Percentiles rank a stretch among this genome's conserved stretches.
Evolutionary conservation across 2,888 invertebrate species (phyloP).

Genomic region (Sinodicranocentrus sp.): DNA sequence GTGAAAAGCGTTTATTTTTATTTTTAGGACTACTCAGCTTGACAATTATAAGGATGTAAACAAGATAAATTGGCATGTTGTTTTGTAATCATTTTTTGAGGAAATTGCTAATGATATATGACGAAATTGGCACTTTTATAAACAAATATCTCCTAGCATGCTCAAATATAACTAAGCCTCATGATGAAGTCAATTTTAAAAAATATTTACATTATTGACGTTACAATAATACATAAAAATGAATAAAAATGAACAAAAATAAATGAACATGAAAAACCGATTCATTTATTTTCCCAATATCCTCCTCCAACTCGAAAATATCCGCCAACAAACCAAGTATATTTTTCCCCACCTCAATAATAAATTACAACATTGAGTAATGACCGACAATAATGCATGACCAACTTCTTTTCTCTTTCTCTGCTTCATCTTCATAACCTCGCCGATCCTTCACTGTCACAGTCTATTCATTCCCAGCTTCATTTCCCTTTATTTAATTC

Average conservation of each 20-base stretch:
- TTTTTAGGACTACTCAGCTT: slow-evolving; percentile 1
- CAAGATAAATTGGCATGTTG: slow-evolving; percentile 42
- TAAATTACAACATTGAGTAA: slow-evolving; percentile 34
- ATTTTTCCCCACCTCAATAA: too few relatives aligned
- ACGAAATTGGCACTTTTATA: not conserved
- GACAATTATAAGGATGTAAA: slow-evolving; percentile 45
- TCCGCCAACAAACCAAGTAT: too few relatives aligned
- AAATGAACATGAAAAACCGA: too few relatives aligned
- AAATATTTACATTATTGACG: too few relatives aligned
- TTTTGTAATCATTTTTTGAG: not conserved
- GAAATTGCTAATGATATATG: slow-evolving; percentile 44
- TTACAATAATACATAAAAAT: too few relatives aligned
- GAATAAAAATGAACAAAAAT: too few relatives aligned
- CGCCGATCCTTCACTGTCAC: slow-evolving; percentile 55
- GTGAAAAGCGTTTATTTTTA: slow-evolving; percentile 36
- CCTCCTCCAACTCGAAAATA: too few relatives aligned
- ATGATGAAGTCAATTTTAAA: too few relatives aligned
- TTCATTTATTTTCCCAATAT: too few relatives aligned
- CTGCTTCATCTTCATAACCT: slow-evolving; percentile 47
- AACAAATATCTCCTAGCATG: too few relatives aligned
- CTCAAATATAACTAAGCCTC: too few relatives aligned
- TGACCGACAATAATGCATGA: slow-evolving; percentile 16
- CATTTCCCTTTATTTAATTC: slow-evolving; percentile 58
- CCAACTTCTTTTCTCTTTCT: not conserved
- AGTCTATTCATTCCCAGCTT: slow-evolving; percentile 28